A percentile compares a stretch with the other conserved stretches of the same genome.
Conservation (phyloP, 2,113 vertebrate species). For the Semnornis frantzii region DNA sequence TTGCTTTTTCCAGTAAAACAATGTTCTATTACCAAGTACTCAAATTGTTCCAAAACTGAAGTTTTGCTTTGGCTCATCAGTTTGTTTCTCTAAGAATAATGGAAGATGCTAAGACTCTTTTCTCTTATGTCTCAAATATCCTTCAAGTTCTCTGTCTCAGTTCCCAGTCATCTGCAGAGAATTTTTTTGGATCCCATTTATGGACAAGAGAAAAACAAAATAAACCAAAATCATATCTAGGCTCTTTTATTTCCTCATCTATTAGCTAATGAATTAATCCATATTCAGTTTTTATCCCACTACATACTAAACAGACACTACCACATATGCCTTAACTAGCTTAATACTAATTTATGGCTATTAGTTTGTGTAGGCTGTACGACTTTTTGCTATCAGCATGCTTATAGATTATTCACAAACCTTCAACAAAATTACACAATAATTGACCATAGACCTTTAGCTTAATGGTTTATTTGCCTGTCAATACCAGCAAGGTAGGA, state of each 20-base stretch:
- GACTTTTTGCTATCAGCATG: background rate
- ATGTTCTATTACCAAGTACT: background rate
- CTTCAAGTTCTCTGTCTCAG: background rate
- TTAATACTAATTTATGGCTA: background rate
- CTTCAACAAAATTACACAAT: background rate
- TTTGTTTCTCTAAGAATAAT: background rate
- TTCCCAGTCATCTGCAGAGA: background rate
- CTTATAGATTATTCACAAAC: background rate
- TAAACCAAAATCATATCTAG: background rate
- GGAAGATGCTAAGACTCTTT: background rate
- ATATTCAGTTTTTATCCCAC: background rate
- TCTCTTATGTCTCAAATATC: background rate
- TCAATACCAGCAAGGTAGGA: background rate
- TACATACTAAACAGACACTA: background rate
- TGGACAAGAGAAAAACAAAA: fast-evolving
- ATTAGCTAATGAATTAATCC: background rate
- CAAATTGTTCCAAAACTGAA: background rate
- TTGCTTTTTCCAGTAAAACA: background rate
- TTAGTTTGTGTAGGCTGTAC: background rate
- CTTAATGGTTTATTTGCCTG: background rate
- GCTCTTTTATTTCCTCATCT: background rate
- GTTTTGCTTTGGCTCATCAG: background rate
- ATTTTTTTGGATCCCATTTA: background rate
- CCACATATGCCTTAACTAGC: background rate
- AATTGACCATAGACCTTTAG: background rate